These are phyloP conservation scores for Drosophila orena DNA, from an alignment of 1,140 invertebrate genomes.

Conservation along the genomic window DNA sequence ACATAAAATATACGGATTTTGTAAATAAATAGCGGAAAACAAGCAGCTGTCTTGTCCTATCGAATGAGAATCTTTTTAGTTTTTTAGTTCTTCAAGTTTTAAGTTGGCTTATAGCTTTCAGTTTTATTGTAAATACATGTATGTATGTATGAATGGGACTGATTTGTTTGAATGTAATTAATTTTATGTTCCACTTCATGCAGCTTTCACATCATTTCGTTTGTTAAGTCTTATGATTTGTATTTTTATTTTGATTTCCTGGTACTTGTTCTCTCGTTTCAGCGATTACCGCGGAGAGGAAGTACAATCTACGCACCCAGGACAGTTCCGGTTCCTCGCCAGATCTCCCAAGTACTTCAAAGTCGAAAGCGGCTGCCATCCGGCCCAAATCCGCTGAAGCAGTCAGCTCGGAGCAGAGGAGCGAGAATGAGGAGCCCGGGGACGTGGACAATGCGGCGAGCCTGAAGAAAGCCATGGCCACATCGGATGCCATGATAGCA, in stretches of 20 bases:
- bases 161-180: constrained; percentile 22
- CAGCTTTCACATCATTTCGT: constrained; percentile 15
- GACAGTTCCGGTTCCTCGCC: constrained; percentile 3
- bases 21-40: constrained; percentile 50
- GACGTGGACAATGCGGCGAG: constrained; percentile 11
- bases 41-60: constrained; percentile 19
- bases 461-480: constrained; percentile 52
- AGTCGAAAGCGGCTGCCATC: background rate
- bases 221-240: constrained; percentile 43
- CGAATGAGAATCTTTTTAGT: constrained; percentile 25
- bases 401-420: constrained; percentile 20
- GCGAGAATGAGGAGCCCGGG: constrained; percentile 63
- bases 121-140: constrained; percentile 26
- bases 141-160: constrained; percentile 31
- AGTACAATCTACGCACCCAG: constrained; percentile 57
- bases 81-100: constrained; percentile 19
- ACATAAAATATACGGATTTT: constrained; percentile 36
- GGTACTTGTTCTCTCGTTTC: constrained; percentile 53
- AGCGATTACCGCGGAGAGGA: constrained; percentile 26
- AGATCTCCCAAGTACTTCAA: constrained; percentile 50
- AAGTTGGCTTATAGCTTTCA: constrained; percentile 7
- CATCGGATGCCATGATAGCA: constrained; percentile 69
- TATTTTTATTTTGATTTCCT: constrained; percentile 69
- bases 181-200: constrained; percentile 25
- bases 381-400: background rate